Evolutionary conservation across 2,797 vertebrate species (phyloP), one percentile per base, ranked within the genome.

Genomic region (Sebastes ruberrimus): DNA sequence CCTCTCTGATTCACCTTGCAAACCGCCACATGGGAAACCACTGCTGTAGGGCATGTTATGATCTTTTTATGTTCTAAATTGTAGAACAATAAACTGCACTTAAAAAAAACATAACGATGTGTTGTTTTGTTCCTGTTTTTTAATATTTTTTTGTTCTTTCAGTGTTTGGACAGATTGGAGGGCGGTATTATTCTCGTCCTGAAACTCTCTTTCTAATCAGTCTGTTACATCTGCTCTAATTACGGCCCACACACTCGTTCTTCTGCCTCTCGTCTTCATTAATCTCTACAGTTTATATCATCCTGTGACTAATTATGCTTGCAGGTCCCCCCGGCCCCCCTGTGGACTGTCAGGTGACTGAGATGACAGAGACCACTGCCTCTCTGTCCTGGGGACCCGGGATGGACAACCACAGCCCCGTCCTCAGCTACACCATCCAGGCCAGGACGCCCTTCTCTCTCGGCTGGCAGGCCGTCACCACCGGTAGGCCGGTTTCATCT

Each of bases 371-470:
- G 76, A 97, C 94, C 74, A 97, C 96, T 0, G 97, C 97, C 5
- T 95, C 97, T 87, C 90, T 99, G 42, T 98, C 97, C 74, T 99
- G 98, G 98, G 95, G 95, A 38, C 95, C 96, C 0, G 98, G 97
- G 25, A 92, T 94, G 32, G 98, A 99, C 93, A 98, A 98, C 93
- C 97, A 97, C 92, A 99, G 97, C 86, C 97, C 98, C 2, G 89
- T 99, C 74, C 96, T 97, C 6, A 95, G 95, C 91, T 98, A 97
- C 33, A 93, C 95, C 14, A 95, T 99, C 60, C 98, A 99, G 92
- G 97, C 97, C 30, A 92, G 97, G 68, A 98, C 97, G 0, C 96
- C 97, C 0, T 99, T 98, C 91, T 98, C 97, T 0, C 97, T 99
- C 16, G 97, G 97, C 30, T 99, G 98, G 98, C 97, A 98, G 77